A percentile compares a stretch with the other conserved stretches of the same genome.
Conservation (phyloP, 2,888 invertebrate species). For the Saturnia pavonia region DNA sequence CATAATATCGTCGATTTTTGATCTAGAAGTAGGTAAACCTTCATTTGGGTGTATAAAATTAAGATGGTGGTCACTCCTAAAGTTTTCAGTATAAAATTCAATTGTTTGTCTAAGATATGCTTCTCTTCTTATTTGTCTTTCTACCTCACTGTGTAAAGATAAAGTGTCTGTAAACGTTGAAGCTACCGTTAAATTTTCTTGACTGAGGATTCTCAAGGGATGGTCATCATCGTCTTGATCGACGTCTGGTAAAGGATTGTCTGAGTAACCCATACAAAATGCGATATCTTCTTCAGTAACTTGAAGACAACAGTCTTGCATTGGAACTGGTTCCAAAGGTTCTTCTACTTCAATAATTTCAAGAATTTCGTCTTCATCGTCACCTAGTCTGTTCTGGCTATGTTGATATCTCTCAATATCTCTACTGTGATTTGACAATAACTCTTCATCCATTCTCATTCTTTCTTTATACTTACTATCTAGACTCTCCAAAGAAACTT, state of each 20-base stretch:
- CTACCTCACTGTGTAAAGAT: slow-evolving; percentile 85
- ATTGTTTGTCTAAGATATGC: slow-evolving; percentile 81
- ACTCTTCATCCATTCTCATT: slow-evolving; percentile 82
- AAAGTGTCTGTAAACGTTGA: slow-evolving; percentile 93
- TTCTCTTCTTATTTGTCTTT: slow-evolving; percentile 84
- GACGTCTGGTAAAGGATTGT: slow-evolving; percentile 86
- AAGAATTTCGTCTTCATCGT: slow-evolving; percentile 86
- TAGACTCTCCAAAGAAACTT: slow-evolving; percentile 91
- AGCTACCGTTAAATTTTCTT: slow-evolving; percentile 94
- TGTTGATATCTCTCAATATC: slow-evolving; percentile 65
- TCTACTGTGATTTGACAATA: slow-evolving; percentile 80
- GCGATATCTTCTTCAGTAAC: slow-evolving; percentile 97
- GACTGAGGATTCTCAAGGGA: slow-evolving; percentile 93
- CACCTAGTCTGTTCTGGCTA: slow-evolving; percentile 72
- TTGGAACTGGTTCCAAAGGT: slow-evolving; percentile 91
- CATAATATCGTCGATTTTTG: slow-evolving; percentile 90
- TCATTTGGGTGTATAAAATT: slow-evolving; percentile 73
- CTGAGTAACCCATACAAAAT: slow-evolving; percentile 88
- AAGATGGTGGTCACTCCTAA: slow-evolving; percentile 55
- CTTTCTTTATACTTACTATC: slow-evolving; percentile 89
- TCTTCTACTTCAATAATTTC: slow-evolving; percentile 92
- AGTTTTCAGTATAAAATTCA: slow-evolving; percentile 81
- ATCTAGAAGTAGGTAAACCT: slow-evolving; percentile 70
- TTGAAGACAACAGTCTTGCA: slow-evolving; percentile 93
- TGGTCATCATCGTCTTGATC: slow-evolving; percentile 90